Evolutionary conservation across 2,113 vertebrate species (phyloP), one percentile per base, ranked within the genome.

Genomic region (Stercorarius parasiticus): DNA sequence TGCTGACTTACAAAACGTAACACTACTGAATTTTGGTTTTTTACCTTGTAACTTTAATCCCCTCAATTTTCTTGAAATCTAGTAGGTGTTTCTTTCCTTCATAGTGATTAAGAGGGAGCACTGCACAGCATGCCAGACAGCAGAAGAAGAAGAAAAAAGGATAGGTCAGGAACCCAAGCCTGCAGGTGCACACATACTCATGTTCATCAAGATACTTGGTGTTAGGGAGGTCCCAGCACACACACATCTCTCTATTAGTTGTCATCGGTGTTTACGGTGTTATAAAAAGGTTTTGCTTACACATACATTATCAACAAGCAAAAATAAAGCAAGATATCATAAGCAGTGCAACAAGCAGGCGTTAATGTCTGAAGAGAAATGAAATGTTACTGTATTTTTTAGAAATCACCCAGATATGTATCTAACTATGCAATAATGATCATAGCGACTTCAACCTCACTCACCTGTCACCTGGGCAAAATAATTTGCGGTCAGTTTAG

Each of bases 81-180:
- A 98, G 98, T 96, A 97, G 98, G 97, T 98, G 88, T 97, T 96
- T 83, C 97, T 97, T 82, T 97, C 98, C 98, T 99, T 99, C 98
- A 97, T 65, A 96, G 96, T 94, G 97, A 96, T 95, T 97, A 96
- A 96, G 93, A 97, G 92, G 97, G 73, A 96, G 97, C 91, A 97
- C 94, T 92, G 96, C 91, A 95, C 66, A 96, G 95, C 95, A 97
- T 91, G 94, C 84, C 93, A 96, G 91, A 95, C 7, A 95, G 95
- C 94, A 97, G 90, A 43, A 93, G 92, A 67, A 96, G 95, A 93
- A 93, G 69, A 93, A 95, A 95, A 97, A 97, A 97, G 95, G 90
- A 96, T 67, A 97, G 94, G 95, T 96, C 95, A 97, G 88, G 73
- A 96, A 95, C 64, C 66, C 36, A 94, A 90, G 94, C 86, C 69